These are phyloP conservation scores for Theonella swinhoei DNA, from an alignment of 37 sponge, comb jelly and placozoan genomes.

Conservation along the genomic window DNA sequence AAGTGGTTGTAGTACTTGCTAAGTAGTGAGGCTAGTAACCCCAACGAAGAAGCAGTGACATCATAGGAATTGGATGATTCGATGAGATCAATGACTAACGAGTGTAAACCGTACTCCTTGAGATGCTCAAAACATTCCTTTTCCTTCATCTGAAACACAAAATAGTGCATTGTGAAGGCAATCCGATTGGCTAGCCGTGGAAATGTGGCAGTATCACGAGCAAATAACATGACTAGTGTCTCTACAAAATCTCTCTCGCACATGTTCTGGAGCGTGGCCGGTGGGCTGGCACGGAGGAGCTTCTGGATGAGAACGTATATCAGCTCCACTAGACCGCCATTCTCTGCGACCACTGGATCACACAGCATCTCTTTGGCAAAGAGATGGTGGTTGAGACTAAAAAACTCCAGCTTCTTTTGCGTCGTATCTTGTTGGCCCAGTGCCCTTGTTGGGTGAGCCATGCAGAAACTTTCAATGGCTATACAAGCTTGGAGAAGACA, in stretches of 20 bases:
- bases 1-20: slow-evolving; percentile 35
- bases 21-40: slow-evolving; percentile 30
- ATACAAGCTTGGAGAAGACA: slow-evolving; percentile 22
- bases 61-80: background rate
- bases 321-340: slow-evolving; percentile 17
- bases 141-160: slow-evolving; percentile 22
- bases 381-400: slow-evolving; percentile 31
- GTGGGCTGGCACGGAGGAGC: slow-evolving; percentile 13
- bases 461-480: slow-evolving; percentile 27
- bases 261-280: background rate
- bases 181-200: slow-evolving; percentile 3
- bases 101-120: slow-evolving; percentile 26
- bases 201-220: slow-evolving; percentile 28
- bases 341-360: slow-evolving; percentile 12
- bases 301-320: slow-evolving; percentile 43
- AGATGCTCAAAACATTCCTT: slow-evolving; percentile 25
- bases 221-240: slow-evolving; percentile 17
- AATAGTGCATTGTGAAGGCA: slow-evolving; percentile 30
- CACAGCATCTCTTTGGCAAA: slow-evolving; percentile 49
- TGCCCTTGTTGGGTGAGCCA: background rate
- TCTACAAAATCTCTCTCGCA: slow-evolving; percentile 37
- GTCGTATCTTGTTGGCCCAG: background rate
- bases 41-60: background rate
- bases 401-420: background rate
- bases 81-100: slow-evolving; percentile 20